Percentiles rank a stretch among this genome's conserved stretches.
Evolutionary conservation across 2,113 vertebrate genomes (phyloP).

Genomic region (Solea senegalensis): DNA sequence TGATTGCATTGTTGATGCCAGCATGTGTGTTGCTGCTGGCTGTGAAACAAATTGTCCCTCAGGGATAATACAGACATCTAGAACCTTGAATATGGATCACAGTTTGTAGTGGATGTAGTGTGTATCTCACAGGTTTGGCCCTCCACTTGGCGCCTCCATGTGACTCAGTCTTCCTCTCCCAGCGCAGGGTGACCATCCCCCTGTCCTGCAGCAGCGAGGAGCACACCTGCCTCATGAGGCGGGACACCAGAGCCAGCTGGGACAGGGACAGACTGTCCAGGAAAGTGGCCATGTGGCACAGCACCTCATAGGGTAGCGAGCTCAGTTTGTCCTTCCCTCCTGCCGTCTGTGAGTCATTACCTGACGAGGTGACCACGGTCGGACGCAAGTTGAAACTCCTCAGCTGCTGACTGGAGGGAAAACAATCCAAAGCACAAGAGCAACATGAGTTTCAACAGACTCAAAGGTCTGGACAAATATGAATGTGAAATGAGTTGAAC

Average conservation of each 20-base stretch:
- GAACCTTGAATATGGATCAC: too few relatives aligned
- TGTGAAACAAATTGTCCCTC: too few relatives aligned
- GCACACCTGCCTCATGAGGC: conserved; percentile 88
- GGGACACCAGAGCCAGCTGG: conserved; percentile 92
- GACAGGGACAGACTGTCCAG: conserved; percentile 93
- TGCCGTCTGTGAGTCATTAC: background rate
- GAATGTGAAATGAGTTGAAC: background rate
- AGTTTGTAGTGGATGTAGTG: background rate
- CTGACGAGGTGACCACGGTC: conserved; percentile 64
- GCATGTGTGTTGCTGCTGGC: background rate
- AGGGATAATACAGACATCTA: too few relatives aligned
- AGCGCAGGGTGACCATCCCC: conserved; percentile 92
- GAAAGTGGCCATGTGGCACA: conserved; percentile 90
- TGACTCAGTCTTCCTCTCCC: conserved; percentile 88
- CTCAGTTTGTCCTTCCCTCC: conserved; percentile 82
- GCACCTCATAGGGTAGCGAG: conserved; percentile 87
- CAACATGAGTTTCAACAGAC: too few relatives aligned
- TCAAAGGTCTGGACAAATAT: too few relatives aligned
- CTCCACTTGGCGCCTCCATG: conserved; percentile 87
- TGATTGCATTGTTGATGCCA: conserved; percentile 38
- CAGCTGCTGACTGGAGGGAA: conserved; percentile 77
- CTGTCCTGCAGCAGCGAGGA: conserved; percentile 89
- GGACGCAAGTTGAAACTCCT: conserved; percentile 90
- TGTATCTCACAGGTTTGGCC: conserved; percentile 64
- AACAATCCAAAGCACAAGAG: background rate